Evolutionary conservation across 2,113 vertebrate genomes (phyloP), one percentile per base, ranked within the genome.

Genomic region (Zootoca vivipara): DNA sequence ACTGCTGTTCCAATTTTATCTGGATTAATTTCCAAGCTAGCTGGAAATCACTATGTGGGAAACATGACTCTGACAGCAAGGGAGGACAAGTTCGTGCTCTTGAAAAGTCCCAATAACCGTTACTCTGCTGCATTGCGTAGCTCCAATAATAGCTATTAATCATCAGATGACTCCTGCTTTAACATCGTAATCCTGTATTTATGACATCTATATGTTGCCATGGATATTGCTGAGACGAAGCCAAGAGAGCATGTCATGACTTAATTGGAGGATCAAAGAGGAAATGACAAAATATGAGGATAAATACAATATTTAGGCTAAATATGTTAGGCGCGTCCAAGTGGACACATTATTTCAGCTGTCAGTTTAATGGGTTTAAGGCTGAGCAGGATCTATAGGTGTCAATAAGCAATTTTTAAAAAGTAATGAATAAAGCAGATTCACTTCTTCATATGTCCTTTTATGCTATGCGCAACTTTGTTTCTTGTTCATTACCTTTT

Each of bases 141-240:
- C 6, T 70, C 72, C n/a, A 84, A 7, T 35, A 26, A 35, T 35
- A 73, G 10, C 24, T 33, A 40, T 56, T 73, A 72, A 5, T 80
- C 40, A 85, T 85, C 67, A 80, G 65, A 7, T 5, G 35, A 89
- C 12, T 64, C 62, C 74, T 15, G 30, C 82, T 26, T 7, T 82
- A 46, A 42, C 69, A n/a, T 52, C 87, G 42, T 62, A 70, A 1
- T 46, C 35, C 42, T 20, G n/a, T 20, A 0, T 83, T n/a, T 42
- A 62, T 42, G 83, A 81, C 22, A 87, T 74, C 78, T 30, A 35
- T 6, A 2, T 1, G 0, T 18, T 88, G 56, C 73, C 78, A 87
- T 0, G 0, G 86, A 82, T 82, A 56, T 0, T 0, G 46, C 7
- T 16, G 87, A 46, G 38, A 65, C 38, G 0, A 75, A 87, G 75